Evolutionary conservation across 1,140 invertebrate species (phyloP), one percentile per base, ranked within the genome.

Genomic region (Babylonia areolata): DNA sequence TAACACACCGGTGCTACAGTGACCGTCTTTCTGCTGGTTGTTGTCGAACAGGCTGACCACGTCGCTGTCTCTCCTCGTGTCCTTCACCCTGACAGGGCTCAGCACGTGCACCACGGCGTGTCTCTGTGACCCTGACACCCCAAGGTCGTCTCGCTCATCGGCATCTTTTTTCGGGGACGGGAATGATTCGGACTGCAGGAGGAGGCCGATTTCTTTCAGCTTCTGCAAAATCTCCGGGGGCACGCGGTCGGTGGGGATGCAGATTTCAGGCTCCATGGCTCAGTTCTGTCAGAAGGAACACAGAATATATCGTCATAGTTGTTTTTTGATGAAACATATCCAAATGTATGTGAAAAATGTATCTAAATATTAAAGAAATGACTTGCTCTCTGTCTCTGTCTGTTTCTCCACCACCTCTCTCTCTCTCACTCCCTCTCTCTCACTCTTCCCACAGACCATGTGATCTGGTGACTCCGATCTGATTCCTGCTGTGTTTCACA

Each of bases 181-280:
- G n/a, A 46, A 20, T 0, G 78, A 40, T 2, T 79, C 78, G 28
- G 77, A 85, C 46, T 81, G 85, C 2, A 84, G 17, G 6, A n/a
- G 58, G 23, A 46, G 82, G 1, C 85, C 85, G 17, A 86, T 81
- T 39, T 46, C 77, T 58, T 86, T 78, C 39, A 86, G 39, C 17
- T 78, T n/a, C 35, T 80, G 33, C 46, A 86, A 37, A 23, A 86
- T 86, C 20, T 86, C 85, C 11, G 51, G 31, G 28, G 85, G 85
- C n/a, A 86, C 78, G 54, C 37, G 75, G 78, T 81, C 35, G 1
- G 15, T 69, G 9, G 85, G 85, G 54, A 86, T 86, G 33, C 58
- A 80, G 37, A 86, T 86, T 23, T 86, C 85, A 3, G 31, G 42
- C 1, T 23, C 78, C 78, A 80, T 80, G 78, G 28, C 46, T 80